Evolutionary conservation across 2,113 vertebrate genomes (phyloP).

Genomic region (Cinclus cinclus): DNA sequence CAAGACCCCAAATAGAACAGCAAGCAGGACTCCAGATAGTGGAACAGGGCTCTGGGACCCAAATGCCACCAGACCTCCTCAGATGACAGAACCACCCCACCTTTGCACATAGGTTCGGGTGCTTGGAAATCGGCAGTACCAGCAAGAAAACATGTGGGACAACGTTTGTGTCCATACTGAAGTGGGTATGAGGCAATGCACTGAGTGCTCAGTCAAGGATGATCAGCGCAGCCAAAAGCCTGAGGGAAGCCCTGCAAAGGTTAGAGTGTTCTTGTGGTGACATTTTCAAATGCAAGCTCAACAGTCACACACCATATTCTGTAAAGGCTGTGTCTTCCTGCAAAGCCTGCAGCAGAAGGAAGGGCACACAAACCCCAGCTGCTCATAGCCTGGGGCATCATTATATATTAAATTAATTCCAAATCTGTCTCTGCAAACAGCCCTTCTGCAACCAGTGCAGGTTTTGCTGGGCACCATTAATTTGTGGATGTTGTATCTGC

Average conservation of each 20-base stretch:
- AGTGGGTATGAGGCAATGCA: neutral
- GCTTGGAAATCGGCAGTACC: neutral
- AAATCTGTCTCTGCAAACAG: neutral
- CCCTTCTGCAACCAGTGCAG: neutral
- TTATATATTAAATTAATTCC: neutral
- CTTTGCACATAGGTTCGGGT: neutral
- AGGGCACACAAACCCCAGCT: neutral
- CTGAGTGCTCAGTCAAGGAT: neutral
- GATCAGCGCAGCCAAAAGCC: neutral
- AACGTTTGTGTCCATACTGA: neutral
- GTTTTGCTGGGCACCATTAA: neutral
- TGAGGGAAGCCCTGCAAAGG: neutral
- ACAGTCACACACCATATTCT: neutral
- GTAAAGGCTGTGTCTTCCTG: neutral
- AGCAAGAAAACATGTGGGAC: neutral
- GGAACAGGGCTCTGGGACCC: neutral
- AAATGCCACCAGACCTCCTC: neutral
- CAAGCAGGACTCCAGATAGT: neutral
- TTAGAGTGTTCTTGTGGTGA: neutral
- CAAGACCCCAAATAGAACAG: neutral
- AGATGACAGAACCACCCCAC: neutral
- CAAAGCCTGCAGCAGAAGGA: neutral
- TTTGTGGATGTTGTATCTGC: neutral
- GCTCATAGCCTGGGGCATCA: neutral
- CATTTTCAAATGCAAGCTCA: constrained; percentile 32